Base-by-base conservation (phyloP, 30 jellyfish, hydroid and myxozoan genomes). In the Euphysa ruthae region DNA sequence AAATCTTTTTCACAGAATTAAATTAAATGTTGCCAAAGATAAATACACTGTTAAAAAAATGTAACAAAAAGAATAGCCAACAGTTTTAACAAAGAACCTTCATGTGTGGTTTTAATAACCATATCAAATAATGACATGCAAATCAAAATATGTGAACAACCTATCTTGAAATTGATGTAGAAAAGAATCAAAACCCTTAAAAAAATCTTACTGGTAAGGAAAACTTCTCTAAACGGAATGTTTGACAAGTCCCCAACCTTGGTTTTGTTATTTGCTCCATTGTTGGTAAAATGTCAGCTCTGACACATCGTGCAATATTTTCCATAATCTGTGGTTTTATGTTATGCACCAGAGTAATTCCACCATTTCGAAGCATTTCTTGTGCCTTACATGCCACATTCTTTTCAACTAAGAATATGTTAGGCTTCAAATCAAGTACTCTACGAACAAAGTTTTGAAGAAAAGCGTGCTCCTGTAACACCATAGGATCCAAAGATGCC, bases 351-450 rank as follows among this genome's bases (percentile, higher is more conserved):
- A 86, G 81, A 12, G 94, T 86, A 5, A 86, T 69, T 4, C 94
- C 94, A 23, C 85, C 92, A 29, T 57, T 81, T 63, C 75, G 66
- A 13, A 86, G 68, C 96, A 86, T 79, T 16, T 78, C 94, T 71
- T 86, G 96, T 1, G 96, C 96, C 55, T 75, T 83, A 42, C 96
- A 61, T 46, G 96, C 96, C 0, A 86, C 96, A 19, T 78, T 78
- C 49, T 75, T 78, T 55, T 86, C 96, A 1, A 86, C 96, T 10
- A 86, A 82, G 4, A 86, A 77, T n/a, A 86, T 65, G 56, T 86
- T 86, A 19, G 96, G 96, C 34, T 73, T 86, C 73, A 86, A 70
- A 2, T 80, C 65, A n/a, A 78, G 86, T 6, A 86, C 84, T 22
- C 94, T 58, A 16, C 85, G 79, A 30, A 77, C 88, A 50, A 86